A percentile compares a stretch with the other conserved stretches of the same genome.
These are phyloP conservation scores for Propithecus perrieri DNA, from an alignment of 2,797 vertebrate species.

Conservation along the genomic window DNA sequence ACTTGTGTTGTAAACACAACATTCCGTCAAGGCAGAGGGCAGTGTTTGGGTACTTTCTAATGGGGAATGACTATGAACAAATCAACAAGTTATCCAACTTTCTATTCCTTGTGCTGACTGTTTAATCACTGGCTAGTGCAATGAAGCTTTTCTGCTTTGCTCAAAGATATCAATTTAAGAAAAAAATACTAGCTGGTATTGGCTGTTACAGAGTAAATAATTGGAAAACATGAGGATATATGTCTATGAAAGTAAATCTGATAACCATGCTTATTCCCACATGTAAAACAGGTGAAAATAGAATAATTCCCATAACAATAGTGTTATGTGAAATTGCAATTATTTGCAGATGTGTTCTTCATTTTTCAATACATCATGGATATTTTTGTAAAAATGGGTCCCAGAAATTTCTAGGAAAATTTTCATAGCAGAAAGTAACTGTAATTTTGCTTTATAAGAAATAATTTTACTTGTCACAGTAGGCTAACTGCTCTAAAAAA, in stretches of 20 bases:
- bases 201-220: neutral
- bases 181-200: neutral
- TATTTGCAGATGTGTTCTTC: neutral
- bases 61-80: neutral
- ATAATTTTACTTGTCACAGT: neutral
- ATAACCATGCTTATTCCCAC: neutral
- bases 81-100: neutral
- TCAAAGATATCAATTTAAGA: neutral
- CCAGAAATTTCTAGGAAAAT: conserved; percentile 43
- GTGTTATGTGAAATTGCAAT: neutral
- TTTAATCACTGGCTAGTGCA: neutral
- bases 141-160: neutral
- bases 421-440: conserved; percentile 11
- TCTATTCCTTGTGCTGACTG: neutral
- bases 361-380: conserved; percentile 6
- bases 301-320: neutral
- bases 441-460: conserved; percentile 25
- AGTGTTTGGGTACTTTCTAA: neutral
- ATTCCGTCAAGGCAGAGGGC: neutral
- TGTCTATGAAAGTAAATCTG: neutral
- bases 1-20: neutral
- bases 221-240: neutral
- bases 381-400: neutral
- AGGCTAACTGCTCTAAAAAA: neutral
- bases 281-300: neutral